Evolutionary conservation across 1,140 invertebrate genomes (phyloP).

Genomic region (Trichoplusia ni): DNA sequence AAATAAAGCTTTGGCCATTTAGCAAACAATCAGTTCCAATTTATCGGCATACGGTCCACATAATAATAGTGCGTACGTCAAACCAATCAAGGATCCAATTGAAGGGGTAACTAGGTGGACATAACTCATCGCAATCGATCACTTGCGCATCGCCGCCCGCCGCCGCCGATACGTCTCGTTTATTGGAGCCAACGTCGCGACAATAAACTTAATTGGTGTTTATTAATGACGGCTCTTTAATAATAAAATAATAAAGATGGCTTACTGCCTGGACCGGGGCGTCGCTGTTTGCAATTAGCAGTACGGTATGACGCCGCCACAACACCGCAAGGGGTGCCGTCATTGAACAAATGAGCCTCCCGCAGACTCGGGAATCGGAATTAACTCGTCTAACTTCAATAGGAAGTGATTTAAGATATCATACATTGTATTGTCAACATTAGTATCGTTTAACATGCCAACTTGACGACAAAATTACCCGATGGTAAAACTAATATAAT

Average conservation of each 20-base stretch:
- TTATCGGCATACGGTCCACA: conserved; percentile 58
- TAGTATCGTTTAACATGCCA: too few relatives aligned
- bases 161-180: conserved; percentile 66
- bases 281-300: conserved; percentile 63
- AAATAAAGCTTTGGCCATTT: conserved; percentile 45
- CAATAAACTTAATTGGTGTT: conserved; percentile 78
- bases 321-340: conserved; percentile 50
- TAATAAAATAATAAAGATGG: conserved; percentile 76
- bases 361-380: background rate
- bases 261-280: conserved; percentile 57
- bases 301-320: conserved; percentile 16
- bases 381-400: background rate
- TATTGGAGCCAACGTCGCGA: conserved; percentile 71
- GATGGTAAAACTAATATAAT: conserved; percentile 12
- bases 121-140: conserved; percentile 75
- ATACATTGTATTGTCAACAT: too few relatives aligned
- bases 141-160: conserved; percentile 55
- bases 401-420: too few relatives aligned
- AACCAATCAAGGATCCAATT: conserved; percentile 78
- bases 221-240: conserved; percentile 77
- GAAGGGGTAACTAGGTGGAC: conserved; percentile 78
- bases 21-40: conserved; percentile 72
- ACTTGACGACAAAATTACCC: background rate
- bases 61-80: conserved; percentile 74
- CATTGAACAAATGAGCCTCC: background rate